A percentile compares a stretch with the other conserved stretches of the same genome.
These are phyloP conservation scores for Ormyrus pomaceus DNA, from an alignment of 2,888 invertebrate species.

Conservation along the genomic window DNA sequence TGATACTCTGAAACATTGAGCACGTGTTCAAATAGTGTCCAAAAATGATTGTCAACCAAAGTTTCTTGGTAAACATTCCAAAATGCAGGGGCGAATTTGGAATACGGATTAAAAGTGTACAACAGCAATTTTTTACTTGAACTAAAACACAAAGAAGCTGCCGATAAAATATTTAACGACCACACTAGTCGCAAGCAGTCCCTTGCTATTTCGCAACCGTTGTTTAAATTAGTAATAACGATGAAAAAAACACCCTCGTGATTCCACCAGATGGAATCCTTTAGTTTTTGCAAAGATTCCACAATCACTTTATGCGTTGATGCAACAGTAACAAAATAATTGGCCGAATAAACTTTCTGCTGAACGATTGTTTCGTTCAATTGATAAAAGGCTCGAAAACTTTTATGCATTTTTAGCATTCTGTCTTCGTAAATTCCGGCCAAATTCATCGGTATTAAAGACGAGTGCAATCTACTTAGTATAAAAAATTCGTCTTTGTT, in stretches of 20 bases:
- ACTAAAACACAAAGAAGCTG: background rate
- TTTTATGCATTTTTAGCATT: too few species aligned
- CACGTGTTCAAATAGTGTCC: slow-evolving; percentile 13
- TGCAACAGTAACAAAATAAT: too few species aligned
- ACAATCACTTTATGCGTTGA: background rate
- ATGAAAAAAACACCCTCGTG: slow-evolving; percentile 5
- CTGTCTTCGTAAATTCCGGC: too few species aligned
- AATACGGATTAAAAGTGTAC: slow-evolving; percentile 22
- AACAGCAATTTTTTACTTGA: background rate
- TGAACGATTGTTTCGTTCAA: too few species aligned
- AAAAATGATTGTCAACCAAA: background rate
- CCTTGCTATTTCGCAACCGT: background rate
- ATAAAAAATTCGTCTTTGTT: background rate
- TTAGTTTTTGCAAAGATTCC: background rate
- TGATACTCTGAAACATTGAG: background rate
- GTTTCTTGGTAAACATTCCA: background rate
- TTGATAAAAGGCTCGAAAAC: too few species aligned
- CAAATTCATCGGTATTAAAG: too few species aligned
- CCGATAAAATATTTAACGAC: slow-evolving; percentile 18
- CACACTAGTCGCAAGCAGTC: slow-evolving; percentile 1
- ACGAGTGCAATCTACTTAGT: too few species aligned
- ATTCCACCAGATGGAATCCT: slow-evolving; percentile 9
- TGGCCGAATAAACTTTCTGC: too few species aligned
- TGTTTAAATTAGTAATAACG: background rate
- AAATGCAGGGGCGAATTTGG: slow-evolving; percentile 1